Percentiles rank a stretch among this genome's conserved stretches.
Evolutionary conservation across 2,888 invertebrate genomes (phyloP).

Genomic region (Noctua janthe): DNA sequence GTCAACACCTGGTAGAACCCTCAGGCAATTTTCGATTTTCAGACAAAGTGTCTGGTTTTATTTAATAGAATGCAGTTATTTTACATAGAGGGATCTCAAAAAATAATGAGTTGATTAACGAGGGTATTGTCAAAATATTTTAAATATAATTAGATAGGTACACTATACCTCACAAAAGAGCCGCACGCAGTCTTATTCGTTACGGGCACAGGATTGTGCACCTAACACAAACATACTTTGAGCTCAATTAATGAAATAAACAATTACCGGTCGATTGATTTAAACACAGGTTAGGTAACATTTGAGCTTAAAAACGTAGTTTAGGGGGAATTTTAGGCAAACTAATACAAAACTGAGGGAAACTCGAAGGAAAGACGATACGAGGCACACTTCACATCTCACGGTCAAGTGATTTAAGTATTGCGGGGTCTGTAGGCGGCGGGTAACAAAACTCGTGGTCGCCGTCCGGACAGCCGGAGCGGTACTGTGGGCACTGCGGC

Average conservation of each 20-base stretch:
- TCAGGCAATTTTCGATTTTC: constrained; percentile 9
- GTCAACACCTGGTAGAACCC: constrained; percentile 35
- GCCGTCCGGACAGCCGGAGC: constrained; percentile 18
- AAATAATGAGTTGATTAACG: constrained; percentile 47
- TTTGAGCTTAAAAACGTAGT: constrained; percentile 45
- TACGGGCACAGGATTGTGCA: constrained; percentile 67
- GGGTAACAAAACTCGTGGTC: constrained; percentile 38
- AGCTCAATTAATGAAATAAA: constrained; percentile 56
- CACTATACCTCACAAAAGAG: constrained; percentile 70
- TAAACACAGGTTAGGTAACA: constrained; percentile 31
- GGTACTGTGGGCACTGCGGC: constrained; percentile 2
- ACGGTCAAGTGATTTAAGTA: constrained; percentile 41
- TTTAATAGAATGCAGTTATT: constrained; percentile 34
- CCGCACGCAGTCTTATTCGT: constrained; percentile 77
- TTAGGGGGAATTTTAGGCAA: constrained; percentile 40
- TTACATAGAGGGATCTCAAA: constrained; percentile 41
- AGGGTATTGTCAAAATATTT: constrained; percentile 67
- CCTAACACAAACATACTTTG: constrained; percentile 67
- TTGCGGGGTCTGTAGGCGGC: constrained; percentile 44
- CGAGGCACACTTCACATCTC: constrained; percentile 38
- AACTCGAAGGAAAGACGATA: constrained; percentile 23
- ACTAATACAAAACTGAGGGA: constrained; percentile 41
- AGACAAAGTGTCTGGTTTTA: constrained; percentile 19
- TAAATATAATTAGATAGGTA: constrained; percentile 63
- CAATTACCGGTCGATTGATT: constrained; percentile 36